Conservation (phyloP, 2,888 invertebrate species). For the Stictocephala bisonia region DNA sequence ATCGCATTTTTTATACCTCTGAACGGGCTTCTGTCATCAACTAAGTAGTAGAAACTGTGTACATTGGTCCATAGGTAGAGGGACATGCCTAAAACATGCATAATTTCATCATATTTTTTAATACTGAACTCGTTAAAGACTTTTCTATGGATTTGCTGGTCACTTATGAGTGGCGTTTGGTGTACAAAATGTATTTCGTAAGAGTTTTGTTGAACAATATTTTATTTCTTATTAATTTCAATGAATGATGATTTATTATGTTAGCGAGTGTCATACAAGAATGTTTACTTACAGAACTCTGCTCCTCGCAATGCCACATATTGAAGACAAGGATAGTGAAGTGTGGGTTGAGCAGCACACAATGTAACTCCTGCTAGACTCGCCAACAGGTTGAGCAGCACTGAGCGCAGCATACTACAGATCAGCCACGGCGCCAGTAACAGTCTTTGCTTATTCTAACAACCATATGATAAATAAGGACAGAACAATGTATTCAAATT, state of each 20-base stretch:
- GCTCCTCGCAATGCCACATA: neutral
- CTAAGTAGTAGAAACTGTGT: constrained; percentile 22
- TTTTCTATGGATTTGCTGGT: neutral
- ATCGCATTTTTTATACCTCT: neutral
- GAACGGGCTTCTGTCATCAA: neutral
- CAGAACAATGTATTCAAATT: too few relatives aligned
- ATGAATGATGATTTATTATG: too few relatives aligned
- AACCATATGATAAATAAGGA: too few relatives aligned
- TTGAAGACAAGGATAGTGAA: constrained; percentile 8
- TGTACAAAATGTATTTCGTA: too few relatives aligned
- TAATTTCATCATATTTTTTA: neutral
- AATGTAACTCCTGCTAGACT: neutral
- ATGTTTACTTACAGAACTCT: constrained; percentile 8
- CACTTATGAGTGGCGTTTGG: neutral
- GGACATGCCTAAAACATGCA: neutral
- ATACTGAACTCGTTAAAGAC: neutral
- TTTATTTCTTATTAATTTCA: too few relatives aligned
- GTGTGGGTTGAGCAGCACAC: neutral
- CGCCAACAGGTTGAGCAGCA: neutral
- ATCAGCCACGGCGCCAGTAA: constrained; percentile 15
- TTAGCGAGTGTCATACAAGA: too few relatives aligned
- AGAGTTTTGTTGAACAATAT: too few relatives aligned
- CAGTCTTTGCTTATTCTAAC: neutral
- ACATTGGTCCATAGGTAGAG: constrained; percentile 6
- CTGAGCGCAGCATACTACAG: neutral